phyloP scores from a whole-genome alignment of 2,113 vertebrate genomes.

The Azemiops feae region DNA sequence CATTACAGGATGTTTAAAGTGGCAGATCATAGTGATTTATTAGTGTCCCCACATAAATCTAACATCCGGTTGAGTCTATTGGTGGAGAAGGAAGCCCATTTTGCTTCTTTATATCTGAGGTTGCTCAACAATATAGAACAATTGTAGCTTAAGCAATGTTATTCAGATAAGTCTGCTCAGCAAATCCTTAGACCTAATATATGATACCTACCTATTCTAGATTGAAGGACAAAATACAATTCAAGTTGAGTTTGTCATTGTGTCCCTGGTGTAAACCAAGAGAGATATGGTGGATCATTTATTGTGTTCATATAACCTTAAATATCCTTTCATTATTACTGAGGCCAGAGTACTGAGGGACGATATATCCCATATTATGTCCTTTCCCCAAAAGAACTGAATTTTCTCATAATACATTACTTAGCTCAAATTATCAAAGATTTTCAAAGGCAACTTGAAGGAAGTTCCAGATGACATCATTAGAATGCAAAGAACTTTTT shows the following conservation, averaged over 20 bases:
- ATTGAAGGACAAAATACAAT: neutral
- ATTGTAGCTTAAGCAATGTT: neutral
- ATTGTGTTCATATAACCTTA: neutral
- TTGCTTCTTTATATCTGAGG: neutral
- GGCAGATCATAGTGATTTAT: neutral
- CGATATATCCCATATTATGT: neutral
- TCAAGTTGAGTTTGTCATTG: neutral
- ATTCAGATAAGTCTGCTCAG: neutral
- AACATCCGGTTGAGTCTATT: neutral
- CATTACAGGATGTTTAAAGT: neutral
- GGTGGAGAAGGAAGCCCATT: neutral
- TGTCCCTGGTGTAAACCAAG: neutral
- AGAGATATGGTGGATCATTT: neutral
- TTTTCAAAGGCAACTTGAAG: slow-evolving; percentile 24
- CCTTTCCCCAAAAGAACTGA: neutral
- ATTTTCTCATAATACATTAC: neutral
- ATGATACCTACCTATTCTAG: neutral
- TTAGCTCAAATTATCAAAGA: neutral
- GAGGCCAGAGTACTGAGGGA: no score
- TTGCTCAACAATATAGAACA: neutral
- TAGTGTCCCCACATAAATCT: neutral
- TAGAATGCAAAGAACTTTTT: slow-evolving; percentile 41
- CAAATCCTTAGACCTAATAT: neutral
- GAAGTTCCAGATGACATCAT: slow-evolving; percentile 47
- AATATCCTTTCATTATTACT: neutral